Conservation (phyloP, 2,888 invertebrate species). For the Trachelus troglodyta region DNA sequence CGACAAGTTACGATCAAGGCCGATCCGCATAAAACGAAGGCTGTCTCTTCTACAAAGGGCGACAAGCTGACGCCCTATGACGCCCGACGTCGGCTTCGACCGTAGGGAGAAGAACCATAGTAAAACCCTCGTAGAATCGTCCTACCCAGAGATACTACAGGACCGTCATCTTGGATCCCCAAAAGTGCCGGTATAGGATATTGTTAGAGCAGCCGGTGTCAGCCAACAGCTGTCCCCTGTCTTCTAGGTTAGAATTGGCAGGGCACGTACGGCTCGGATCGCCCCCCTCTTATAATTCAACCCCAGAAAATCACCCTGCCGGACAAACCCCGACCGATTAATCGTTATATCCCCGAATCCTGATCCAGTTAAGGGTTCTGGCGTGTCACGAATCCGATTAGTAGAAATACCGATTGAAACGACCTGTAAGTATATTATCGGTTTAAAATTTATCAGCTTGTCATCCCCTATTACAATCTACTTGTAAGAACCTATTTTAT, state of each 20-base stretch:
- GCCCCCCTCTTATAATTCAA: neutral
- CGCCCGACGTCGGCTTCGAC: no score
- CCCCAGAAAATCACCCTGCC: slow-evolving; percentile 6
- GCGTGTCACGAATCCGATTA: neutral
- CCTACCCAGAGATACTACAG: slow-evolving; percentile 10
- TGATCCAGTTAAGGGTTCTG: slow-evolving; percentile 36
- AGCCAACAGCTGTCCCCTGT: slow-evolving; percentile 53
- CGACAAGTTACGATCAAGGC: neutral
- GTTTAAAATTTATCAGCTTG: no score
- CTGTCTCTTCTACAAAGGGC: slow-evolving; percentile 6
- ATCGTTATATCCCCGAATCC: slow-evolving; percentile 39
- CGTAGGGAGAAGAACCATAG: no score
- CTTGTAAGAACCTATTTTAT: no score
- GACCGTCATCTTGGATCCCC: slow-evolving; percentile 26
- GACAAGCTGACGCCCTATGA: slow-evolving; percentile 46
- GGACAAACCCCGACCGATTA: slow-evolving; percentile 31
- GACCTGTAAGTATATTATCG: no score
- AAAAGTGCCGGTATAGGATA: slow-evolving; percentile 49
- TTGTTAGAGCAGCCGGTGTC: slow-evolving; percentile 59
- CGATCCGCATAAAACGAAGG: neutral
- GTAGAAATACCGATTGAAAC: no score
- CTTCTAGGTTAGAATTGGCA: slow-evolving; percentile 8
- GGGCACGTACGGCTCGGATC: no score
- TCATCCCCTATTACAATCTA: neutral
- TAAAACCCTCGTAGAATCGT: neutral